phyloP scores from a whole-genome alignment of 2,113 vertebrate species.

The Suricata suricatta region DNA sequence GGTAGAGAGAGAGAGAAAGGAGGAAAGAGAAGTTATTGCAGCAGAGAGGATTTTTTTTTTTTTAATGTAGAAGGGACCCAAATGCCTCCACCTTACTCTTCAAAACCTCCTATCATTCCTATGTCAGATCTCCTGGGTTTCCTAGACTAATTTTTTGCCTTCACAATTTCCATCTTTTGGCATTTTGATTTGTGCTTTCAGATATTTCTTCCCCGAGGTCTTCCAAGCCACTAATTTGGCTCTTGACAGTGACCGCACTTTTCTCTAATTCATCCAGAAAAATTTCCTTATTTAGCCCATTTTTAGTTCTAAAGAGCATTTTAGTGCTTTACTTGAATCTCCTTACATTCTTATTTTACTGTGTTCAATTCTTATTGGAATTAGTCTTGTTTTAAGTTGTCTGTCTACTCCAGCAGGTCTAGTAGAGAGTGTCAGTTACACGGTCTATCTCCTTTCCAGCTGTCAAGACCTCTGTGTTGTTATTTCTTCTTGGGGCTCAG shows the following conservation, averaged over 20 bases:
- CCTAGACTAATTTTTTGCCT: background rate
- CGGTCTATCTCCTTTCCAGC: background rate
- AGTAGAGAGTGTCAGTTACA: background rate
- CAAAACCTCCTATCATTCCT: background rate
- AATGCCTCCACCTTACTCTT: background rate
- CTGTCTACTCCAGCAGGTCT: background rate
- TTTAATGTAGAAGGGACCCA: background rate
- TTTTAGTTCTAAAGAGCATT: background rate
- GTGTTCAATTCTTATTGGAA: background rate
- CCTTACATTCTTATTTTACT: background rate
- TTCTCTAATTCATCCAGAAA: background rate
- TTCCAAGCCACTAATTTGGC: background rate
- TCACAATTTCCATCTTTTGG: background rate
- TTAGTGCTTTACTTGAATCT: background rate
- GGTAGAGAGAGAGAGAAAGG: background rate
- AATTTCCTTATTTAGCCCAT: background rate
- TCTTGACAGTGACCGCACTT: background rate
- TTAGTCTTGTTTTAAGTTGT: background rate
- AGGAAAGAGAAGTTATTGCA: background rate
- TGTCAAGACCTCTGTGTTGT: background rate
- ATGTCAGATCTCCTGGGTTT: background rate
- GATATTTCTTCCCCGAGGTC: background rate
- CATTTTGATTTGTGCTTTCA: background rate
- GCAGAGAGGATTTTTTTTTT: background rate
- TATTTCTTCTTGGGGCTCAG: background rate